Base-by-base conservation (phyloP, 2,888 invertebrate species). In the Pandemis cinnamomeana region DNA sequence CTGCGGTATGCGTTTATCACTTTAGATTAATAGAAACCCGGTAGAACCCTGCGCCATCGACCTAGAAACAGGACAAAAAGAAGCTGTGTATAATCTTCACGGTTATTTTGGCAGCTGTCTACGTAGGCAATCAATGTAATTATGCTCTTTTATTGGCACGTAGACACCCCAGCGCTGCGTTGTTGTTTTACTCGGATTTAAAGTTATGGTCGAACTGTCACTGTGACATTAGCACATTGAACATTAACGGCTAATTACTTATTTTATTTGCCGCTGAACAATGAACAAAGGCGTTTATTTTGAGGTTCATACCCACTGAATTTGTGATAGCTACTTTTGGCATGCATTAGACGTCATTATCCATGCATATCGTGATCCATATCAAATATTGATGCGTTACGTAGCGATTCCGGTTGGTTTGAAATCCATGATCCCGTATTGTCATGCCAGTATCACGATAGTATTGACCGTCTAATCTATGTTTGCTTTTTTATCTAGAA, bases 1-100 rank as follows among this genome's bases (percentile, higher is more conserved):
- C 7, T 20, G 53, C 8, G n/a, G 4, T 8, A 46, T 11, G 5
- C 60, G 46, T 41, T 15, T 61, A 20, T 61, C n/a, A 71, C 15
- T 60, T 63, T 46, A 42, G 51, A 75, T 76, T 60, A 71, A 67
- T 58, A 58, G 10, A 55, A 53, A 72, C 71, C 75, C 78, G 77
- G 79, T 71, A 79, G 77, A 78, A 62, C 78, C 77, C 77, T 77
- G 77, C 74, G 77, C 71, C 58, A 15, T 51, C 72, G 76, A 64
- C 79, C 79, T 77, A 77, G 75, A 70, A 27, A 70, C 62, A 71
- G 71, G 71, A 77, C 76, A 75, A 20, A 20, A 44, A 70, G 41
- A 42, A 46, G 27, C 46, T 42, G 66, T 42, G 66, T 63, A 71
- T 75, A 71, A 67, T 46, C 66, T 46, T 44, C 61, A 46, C 66